phyloP scores from a whole-genome alignment of 2,888 invertebrate species.

The Cosmopolites sordidus region DNA sequence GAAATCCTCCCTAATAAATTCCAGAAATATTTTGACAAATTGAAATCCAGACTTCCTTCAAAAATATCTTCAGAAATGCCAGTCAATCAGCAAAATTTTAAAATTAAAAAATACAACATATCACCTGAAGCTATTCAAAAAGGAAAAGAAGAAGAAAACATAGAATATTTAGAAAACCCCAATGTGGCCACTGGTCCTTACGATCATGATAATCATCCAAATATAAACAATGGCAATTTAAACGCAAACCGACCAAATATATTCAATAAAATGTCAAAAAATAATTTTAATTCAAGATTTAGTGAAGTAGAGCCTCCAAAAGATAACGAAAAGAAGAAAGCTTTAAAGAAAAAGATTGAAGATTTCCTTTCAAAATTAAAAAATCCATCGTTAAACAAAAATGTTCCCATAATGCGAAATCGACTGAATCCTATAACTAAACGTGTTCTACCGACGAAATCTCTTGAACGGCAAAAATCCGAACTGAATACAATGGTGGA shows the following conservation, averaged over 20 bases:
- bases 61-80: too few species aligned
- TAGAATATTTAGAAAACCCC: too few species aligned
- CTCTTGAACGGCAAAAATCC: constrained; percentile 7
- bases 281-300: neutral
- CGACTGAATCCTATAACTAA: neutral
- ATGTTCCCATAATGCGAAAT: neutral
- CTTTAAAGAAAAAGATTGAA: neutral
- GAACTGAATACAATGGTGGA: constrained; percentile 6
- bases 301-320: neutral
- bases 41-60: neutral
- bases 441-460: neutral
- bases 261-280: too few species aligned
- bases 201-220: too few species aligned
- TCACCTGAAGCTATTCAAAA: too few species aligned
- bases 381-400: neutral
- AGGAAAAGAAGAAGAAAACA: too few species aligned
- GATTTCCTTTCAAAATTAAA: neutral
- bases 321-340: neutral
- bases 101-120: too few species aligned
- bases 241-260: too few species aligned
- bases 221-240: too few species aligned
- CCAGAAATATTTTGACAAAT: neutral
- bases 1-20: neutral
- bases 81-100: too few species aligned
- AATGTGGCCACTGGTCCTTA: too few species aligned